Evolutionary conservation across 2,888 invertebrate genomes (phyloP).

Genomic region (Andricus curvator): DNA sequence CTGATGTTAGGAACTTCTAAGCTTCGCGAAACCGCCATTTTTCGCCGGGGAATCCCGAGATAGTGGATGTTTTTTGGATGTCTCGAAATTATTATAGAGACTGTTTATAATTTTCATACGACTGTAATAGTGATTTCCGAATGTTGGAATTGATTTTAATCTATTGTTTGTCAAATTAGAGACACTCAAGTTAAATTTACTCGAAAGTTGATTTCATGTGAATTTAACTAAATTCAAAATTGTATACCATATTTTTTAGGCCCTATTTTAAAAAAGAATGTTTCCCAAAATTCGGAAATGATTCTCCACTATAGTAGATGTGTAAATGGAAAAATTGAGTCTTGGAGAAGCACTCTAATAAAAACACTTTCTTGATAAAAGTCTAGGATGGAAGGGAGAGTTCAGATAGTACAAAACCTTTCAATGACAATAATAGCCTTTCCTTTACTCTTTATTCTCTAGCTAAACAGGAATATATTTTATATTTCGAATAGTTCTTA

Average conservation of each 20-base stretch:
- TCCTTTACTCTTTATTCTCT: conserved; percentile 34
- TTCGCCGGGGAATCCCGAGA: neutral
- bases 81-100: neutral
- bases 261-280: too few relatives aligned
- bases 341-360: conserved; percentile 1
- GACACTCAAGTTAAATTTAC: too few relatives aligned
- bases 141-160: neutral
- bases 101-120: neutral
- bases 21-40: neutral
- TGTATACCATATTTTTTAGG: too few relatives aligned
- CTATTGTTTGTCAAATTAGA: too few relatives aligned
- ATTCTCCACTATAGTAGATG: neutral
- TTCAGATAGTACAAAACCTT: conserved; percentile 38
- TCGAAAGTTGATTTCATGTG: too few relatives aligned
- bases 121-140: neutral
- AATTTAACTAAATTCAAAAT: too few relatives aligned
- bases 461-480: conserved; percentile 2
- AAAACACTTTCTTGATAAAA: conserved; percentile 8
- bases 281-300: too few relatives aligned
- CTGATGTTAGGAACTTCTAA: too few relatives aligned
- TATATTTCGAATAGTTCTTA: conserved; percentile 3
- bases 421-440: conserved; percentile 34
- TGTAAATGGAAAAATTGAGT: conserved; percentile 25
- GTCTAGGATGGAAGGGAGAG: conserved; percentile 21
- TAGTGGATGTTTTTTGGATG: neutral